These are phyloP conservation scores for Asteroscopus sphinx DNA, from an alignment of 2,888 invertebrate species.

Conservation along the genomic window DNA sequence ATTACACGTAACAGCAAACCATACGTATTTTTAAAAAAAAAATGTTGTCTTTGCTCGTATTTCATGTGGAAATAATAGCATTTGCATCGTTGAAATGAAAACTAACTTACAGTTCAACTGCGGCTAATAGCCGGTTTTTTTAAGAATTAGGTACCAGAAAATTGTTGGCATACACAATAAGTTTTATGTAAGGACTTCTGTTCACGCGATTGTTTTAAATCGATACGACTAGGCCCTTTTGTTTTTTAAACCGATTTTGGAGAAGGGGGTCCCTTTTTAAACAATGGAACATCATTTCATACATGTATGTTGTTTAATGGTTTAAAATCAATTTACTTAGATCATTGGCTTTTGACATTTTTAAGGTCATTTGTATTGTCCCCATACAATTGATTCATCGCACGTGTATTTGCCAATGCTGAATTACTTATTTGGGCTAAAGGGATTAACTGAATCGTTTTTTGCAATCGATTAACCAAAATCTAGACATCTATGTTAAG, in stretches of 20 bases:
- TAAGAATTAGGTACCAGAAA: constrained; percentile 37
- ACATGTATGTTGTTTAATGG: not conserved
- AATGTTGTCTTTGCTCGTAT: constrained; percentile 8
- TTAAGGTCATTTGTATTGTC: not conserved
- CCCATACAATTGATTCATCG: no score
- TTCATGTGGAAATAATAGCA: constrained; percentile 6
- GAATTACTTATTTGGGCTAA: not conserved
- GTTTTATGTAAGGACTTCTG: constrained; percentile 18
- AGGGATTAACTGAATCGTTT: constrained; percentile 4
- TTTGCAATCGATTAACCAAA: constrained; percentile 30
- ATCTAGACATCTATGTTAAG: constrained; percentile 3
- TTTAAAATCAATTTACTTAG: not conserved
- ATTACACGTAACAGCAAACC: no score
- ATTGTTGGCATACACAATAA: constrained; percentile 19
- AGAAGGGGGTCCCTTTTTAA: not conserved
- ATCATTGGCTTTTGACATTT: not conserved
- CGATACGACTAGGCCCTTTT: constrained; percentile 19
- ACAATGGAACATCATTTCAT: not conserved
- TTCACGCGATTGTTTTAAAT: constrained; percentile 32
- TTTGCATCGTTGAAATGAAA: constrained; percentile 22
- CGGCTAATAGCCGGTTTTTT: constrained; percentile 26
- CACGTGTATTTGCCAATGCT: not conserved
- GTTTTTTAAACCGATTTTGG: constrained; percentile 9
- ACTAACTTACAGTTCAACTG: constrained; percentile 25
- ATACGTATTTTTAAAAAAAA: no score